Evolutionary conservation across 2,113 vertebrate species (phyloP), one percentile per base, ranked within the genome.

Genomic region (Corythoichthys haematopterus): DNA sequence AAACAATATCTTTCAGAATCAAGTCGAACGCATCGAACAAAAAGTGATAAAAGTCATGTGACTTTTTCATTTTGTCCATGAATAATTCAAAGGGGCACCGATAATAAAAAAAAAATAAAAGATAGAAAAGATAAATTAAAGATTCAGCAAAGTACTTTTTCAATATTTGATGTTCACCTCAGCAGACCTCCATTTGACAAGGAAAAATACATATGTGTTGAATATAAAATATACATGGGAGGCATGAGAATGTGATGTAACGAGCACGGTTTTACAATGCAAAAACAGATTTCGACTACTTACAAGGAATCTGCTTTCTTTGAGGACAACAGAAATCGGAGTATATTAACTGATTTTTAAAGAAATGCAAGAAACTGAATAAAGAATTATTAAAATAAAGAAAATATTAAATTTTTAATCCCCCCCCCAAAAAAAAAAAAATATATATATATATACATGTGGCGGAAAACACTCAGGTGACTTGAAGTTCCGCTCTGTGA

Each of bases 41-140:
- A 55, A 55, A 33, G 52, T 55, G 20, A 2, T 52, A n/a, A 52
- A 52, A 71, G 75, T 84, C 75, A 75, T 43, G 28, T 35, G 73
- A 76, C 72, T 64, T 75, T 73, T 78, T 60, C 55, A 79, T 77
- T 81, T 57, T 71, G 65, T 70, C 10, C 65, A 75, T 79, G 71
- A 83, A 80, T 68, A 77, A 79, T 84, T 76, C 69, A 80, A 57
- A 6, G 33, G 20, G 55, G 13, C 55, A 36, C 55, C 36, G 35
- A 57, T 57, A 15, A 36, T 36, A 36, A 36, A 13, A 35, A 36
- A 36, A 56, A 33, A 36, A 56, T 6, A n/a, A 52, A 52, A n/a
- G 13, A 57, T 33, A 10, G 28, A 55, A 14, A 28, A 33, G 28
- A 9, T 55, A 36, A 36, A 57, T 47, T 47, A 46, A 6, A 61